Base-by-base conservation (phyloP, 2,797 vertebrate genomes). In the Centroberyx gerrardi region DNA sequence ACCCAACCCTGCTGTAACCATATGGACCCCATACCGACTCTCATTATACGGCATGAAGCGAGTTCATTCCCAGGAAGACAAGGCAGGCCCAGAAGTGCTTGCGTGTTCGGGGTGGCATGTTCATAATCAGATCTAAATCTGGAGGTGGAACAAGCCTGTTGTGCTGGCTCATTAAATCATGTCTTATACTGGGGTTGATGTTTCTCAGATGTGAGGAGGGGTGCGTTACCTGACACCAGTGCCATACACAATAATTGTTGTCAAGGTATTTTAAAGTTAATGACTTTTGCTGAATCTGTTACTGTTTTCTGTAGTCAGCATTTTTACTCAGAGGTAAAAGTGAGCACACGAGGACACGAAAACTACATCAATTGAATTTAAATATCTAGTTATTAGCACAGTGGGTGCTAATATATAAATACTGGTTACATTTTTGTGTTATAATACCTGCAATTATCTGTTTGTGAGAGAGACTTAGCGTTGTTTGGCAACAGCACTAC, bases 1-100 rank as follows among this genome's bases (percentile, higher is more conserved):
- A 72, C 74, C 81, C 85, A 87, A 59, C 79, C 90, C 85, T 65
- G 84, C 87, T 86, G 84, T 80, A 93, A 89, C 92, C 93, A 93
- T 94, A 95, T 93, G 95, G 93, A 90, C 94, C 91, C 79, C 94
- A 94, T 91, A 93, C 93, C 15, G 92, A 88, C 88, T 88, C 92
- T 95, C 91, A 95, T 94, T 94, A 95, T 91, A 89, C 90, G 4
- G 82, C 83, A 90, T 76, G 83, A 89, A 90, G 88, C 86, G 80
- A 92, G 92, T 93, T 91, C 77, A 86, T 90, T 92, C 87, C 81
- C 60, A 31, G 66, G 70, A 88, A 90, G 82, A 85, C 80, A 52
- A 87, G 80, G 70, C 78, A 76, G 62, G 61, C 80, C 82, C 87
- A 84, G 66, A 83, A 80, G 81, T 83, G 80, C 83, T 79, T 69